A percentile compares a stretch with the other conserved stretches of the same genome.
Evolutionary conservation across 2,113 vertebrate species (phyloP).

Genomic region (Carollia perspicillata): DNA sequence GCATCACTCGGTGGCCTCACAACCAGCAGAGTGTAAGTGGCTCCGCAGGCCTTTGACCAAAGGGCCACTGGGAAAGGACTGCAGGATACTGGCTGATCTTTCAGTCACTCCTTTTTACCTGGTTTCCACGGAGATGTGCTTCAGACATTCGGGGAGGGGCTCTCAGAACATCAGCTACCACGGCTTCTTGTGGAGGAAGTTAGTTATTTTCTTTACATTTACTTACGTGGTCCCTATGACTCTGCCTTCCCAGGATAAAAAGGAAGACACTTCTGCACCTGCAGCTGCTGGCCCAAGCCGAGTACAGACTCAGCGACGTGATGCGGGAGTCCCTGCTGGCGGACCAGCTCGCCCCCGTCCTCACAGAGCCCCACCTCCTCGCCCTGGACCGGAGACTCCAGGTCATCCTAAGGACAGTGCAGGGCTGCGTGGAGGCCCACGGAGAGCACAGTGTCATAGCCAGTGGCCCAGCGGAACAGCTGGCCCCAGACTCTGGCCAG

Average conservation of each 20-base stretch:
- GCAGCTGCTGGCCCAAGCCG: constrained; percentile 83
- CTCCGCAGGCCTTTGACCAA: neutral
- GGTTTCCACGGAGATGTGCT: neutral
- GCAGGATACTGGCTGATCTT: neutral
- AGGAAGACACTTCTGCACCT: constrained; percentile 88
- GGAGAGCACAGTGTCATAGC: constrained; percentile 87
- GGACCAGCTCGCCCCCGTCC: constrained; percentile 87
- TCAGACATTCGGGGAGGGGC: neutral
- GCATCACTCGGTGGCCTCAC: neutral
- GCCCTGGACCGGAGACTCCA: constrained; percentile 92
- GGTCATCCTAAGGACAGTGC: constrained; percentile 84
- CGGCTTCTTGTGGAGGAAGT: neutral
- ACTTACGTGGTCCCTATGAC: neutral
- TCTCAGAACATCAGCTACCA: neutral
- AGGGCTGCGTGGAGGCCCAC: constrained; percentile 81
- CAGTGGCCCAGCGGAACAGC: constrained; percentile 57
- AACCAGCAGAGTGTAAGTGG: neutral
- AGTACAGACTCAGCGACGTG: constrained; percentile 90
- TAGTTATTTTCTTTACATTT: neutral
- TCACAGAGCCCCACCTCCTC: constrained; percentile 90
- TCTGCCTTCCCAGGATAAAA: constrained; percentile 87
- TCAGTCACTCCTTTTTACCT: neutral
- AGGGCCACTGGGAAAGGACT: neutral
- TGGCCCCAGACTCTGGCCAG: neutral
- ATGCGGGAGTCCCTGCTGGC: constrained; percentile 93